Evolutionary conservation across 2,888 invertebrate genomes (phyloP), one percentile per base, ranked within the genome.

Genomic region (Plagodis dolabraria): DNA sequence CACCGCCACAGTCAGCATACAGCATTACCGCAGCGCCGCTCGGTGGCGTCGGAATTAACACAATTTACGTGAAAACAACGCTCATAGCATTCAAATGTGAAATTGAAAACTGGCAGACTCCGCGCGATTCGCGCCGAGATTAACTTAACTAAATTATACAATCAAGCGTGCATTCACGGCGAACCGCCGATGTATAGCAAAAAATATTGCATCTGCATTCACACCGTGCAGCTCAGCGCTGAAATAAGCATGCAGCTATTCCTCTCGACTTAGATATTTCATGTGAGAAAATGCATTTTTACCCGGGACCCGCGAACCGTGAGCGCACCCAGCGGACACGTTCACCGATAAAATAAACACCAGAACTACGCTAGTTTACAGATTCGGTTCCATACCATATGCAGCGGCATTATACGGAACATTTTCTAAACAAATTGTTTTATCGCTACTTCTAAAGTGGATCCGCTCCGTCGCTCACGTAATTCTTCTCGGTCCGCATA

Each of bases 361-460:
- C 74, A 74, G 71, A 80, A 79, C 79, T 72, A 72, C 68, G 70
- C 56, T 49, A 61, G 61, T 79, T 81, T 77, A 75, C 76, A 79
- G 81, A 85, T 85, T 83, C 76, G 71, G 71, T 73, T 78, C 75
- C 74, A 73, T 73, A 72, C 75, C 78, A 74, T 75, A 79, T 79
- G 77, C 80, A 76, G 70, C 70, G 74, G 71, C 77, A 82, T 85
- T 82, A 82, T 82, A 81, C 81, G 73, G 76, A 81, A 81, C 79
- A 85, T 86, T 86, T 82, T 82, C 79, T 80, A 85, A 87, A 86
- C 86, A 89, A 91, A 88, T 89, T 89, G 89, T 89, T 90, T 89
- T 89, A 89, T 87, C 84, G 85, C 83, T 76, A 79, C 76, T 83
- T 79, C 83, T 80, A 82, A 86, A 89, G 84, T 84, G 86, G 85